These are phyloP conservation scores for Lobophora halterata DNA, from an alignment of 2,888 invertebrate species.

Conservation along the genomic window DNA sequence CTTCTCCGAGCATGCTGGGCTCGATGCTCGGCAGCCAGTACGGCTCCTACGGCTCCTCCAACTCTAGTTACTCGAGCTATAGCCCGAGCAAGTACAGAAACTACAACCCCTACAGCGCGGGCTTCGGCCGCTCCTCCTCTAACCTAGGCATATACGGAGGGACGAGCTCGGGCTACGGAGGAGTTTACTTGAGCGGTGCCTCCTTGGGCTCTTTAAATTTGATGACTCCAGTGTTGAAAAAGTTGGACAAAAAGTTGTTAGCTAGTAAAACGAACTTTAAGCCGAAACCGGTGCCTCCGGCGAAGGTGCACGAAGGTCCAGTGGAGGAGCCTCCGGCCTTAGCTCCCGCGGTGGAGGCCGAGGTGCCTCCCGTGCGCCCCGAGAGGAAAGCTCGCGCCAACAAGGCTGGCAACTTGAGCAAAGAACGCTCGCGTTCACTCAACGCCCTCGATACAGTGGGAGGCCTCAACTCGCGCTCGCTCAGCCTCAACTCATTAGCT, in stretches of 20 bases:
- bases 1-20: conserved; percentile 68
- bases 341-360: conserved; percentile 26
- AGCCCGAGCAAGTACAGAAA: conserved; percentile 65
- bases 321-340: conserved; percentile 32
- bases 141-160: conserved; percentile 81
- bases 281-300: conserved; percentile 64
- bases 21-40: conserved; percentile 66
- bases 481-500: conserved; percentile 85
- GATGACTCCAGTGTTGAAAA: conserved; percentile 77
- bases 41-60: conserved; percentile 51
- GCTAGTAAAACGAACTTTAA: conserved; percentile 77
- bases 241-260: conserved; percentile 70
- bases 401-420: conserved; percentile 52
- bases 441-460: conserved; percentile 57
- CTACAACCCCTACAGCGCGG: conserved; percentile 70
- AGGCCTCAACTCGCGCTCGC: conserved; percentile 75
- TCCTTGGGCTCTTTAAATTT: conserved; percentile 81
- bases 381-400: conserved; percentile 57
- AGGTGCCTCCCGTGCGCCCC: conserved; percentile 57
- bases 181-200: conserved; percentile 83
- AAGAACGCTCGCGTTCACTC: conserved; percentile 70
- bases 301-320: conserved; percentile 49
- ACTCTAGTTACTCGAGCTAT: conserved; percentile 58
- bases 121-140: conserved; percentile 61
- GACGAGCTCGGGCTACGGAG: conserved; percentile 84